Percentiles rank a stretch among this genome's conserved stretches.
phyloP scores from a whole-genome alignment of 2,888 invertebrate species.

The Pandemis corylana region DNA sequence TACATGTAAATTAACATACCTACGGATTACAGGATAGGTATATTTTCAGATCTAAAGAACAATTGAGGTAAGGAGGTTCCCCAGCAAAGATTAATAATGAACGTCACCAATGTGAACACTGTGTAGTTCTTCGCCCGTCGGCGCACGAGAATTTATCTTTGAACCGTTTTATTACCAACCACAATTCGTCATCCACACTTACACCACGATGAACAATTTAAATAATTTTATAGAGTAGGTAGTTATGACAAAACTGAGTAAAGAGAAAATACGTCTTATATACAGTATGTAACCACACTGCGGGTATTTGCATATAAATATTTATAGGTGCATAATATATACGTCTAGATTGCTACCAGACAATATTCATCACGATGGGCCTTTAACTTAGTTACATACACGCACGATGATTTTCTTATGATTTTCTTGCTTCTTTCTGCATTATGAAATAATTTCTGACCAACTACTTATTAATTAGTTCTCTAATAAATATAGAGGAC shows the following conservation, averaged over 20 bases:
- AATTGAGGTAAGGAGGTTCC: neutral
- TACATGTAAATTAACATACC: too few species aligned
- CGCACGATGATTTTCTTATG: too few species aligned
- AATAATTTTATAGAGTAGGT: neutral
- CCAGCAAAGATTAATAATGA: neutral
- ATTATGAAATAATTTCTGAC: too few species aligned
- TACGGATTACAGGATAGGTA: too few species aligned
- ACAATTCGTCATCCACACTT: neutral
- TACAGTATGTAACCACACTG: neutral
- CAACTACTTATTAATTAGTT: too few species aligned
- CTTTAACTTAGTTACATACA: too few species aligned
- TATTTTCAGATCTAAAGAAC: neutral
- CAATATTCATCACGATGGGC: too few species aligned
- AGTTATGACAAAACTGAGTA: neutral
- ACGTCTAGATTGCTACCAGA: too few species aligned
- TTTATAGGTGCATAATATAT: too few species aligned
- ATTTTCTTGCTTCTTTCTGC: too few species aligned
- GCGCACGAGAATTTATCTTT: neutral
- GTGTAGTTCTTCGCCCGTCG: neutral
- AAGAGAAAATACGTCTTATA: neutral
- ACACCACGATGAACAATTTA: neutral
- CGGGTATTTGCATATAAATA: too few species aligned
- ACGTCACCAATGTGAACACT: neutral
- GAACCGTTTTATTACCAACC: neutral
- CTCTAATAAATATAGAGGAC: too few species aligned